Base-by-base conservation (phyloP, 2,797 vertebrate genomes). In the Myripristis murdjan region DNA sequence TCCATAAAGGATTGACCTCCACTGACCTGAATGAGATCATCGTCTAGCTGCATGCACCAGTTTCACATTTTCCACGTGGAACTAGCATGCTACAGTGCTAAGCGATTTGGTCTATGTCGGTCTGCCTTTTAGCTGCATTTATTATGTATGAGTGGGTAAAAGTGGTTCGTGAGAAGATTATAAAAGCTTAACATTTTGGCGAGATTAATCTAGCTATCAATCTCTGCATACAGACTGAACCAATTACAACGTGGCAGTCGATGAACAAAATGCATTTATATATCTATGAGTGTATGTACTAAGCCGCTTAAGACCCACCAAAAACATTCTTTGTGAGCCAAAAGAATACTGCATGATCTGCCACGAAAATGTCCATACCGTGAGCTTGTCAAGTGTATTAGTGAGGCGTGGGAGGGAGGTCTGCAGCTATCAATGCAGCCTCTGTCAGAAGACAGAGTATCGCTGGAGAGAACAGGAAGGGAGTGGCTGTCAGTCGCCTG, bases 101-200 rank as follows among this genome's bases (percentile, higher is more conserved):
- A 79, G 81, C 77, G 74, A 77, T 77, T 81, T 81, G 56, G 81
- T 79, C 64, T 35, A 15, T 44, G 67, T 64, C 70, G 68, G 74
- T 31, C 69, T 85, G 86, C 87, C 89, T 90, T 90, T 88, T 87
- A 87, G 76, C 78, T 68, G 22, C 83, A 90, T 91, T 89, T 86
- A 91, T 91, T 87, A 91, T 92, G 87, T 85, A 91, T 90, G 89
- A 89, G 87, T 75, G 77, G 73, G 82, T 91, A 87, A 92, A 87
- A 84, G 66, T 74, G 83, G 75, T 83, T 74, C 77, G 87, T 71
- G 82, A 79, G 81, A 89, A 91, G 90, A 90, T 91, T 91, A 91
- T 88, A 87, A 87, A 90, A 91, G 88, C 87, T 90, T 90, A 92
- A 89, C 84, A 90, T 91, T 90, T 86, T 86, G 85, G 90, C 88